A percentile compares a stretch with the other conserved stretches of the same genome.
phyloP scores from a whole-genome alignment of 2,888 invertebrate species.

The Eristalis pertinax region DNA sequence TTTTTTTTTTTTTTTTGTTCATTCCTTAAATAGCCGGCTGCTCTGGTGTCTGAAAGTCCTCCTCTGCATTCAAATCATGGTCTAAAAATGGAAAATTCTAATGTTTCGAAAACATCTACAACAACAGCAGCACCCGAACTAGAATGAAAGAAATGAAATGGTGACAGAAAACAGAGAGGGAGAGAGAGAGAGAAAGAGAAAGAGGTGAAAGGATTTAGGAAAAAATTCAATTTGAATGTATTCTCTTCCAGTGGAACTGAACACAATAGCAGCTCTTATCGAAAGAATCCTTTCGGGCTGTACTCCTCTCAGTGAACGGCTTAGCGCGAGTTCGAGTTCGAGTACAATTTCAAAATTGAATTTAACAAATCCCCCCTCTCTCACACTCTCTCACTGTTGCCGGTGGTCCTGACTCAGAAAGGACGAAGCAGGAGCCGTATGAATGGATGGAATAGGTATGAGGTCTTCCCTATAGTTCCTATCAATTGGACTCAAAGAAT shows the following conservation, averaged over 20 bases:
- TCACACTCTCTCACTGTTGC: not conserved
- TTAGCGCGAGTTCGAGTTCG: constrained; percentile 35
- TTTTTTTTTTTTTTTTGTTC: not conserved
- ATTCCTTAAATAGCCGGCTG: not conserved
- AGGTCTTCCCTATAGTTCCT: constrained; percentile 22
- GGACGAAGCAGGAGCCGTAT: not conserved
- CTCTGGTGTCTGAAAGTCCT: not conserved
- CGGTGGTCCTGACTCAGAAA: not conserved
- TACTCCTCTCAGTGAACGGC: constrained; percentile 17
- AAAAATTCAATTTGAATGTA: constrained; percentile 68
- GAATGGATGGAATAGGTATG: not conserved
- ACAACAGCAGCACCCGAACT: not conserved
- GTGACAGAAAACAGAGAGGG: not conserved
- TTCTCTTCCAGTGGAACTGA: constrained; percentile 22
- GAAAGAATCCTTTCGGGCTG: constrained; percentile 36
- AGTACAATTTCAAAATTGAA: constrained; percentile 67
- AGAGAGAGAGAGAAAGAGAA: not conserved
- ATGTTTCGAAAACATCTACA: constrained; percentile 1
- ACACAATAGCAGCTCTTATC: constrained; percentile 56
- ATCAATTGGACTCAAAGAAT: constrained; percentile 70
- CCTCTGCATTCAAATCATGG: constrained; percentile 32
- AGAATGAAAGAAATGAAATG: too few species aligned
- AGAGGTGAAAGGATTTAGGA: constrained; percentile 51
- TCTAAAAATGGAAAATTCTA: constrained; percentile 19
- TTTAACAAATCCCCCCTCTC: constrained; percentile 42